Evolutionary conservation across 1,140 invertebrate genomes (phyloP), one percentile per base, ranked within the genome.

Genomic region (Drosophila auraria): DNA sequence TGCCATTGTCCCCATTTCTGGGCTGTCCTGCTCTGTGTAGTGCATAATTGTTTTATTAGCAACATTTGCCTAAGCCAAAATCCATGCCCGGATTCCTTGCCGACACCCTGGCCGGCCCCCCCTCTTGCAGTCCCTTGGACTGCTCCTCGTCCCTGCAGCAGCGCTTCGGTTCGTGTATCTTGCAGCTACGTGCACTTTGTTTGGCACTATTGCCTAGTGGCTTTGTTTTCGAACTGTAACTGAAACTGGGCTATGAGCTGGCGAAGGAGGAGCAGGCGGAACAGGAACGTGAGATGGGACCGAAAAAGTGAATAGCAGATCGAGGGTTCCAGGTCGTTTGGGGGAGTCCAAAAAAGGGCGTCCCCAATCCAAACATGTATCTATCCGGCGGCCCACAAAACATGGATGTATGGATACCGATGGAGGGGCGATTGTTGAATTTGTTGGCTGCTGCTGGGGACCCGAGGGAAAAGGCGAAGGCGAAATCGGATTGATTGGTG

Each of bases 31-130:
- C 33, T 57, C 59, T 78, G 36, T 87, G 78, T 74, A 80, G 77
- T 83, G 83, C 86, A 87, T 87, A 87, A 87, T 87, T 87, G 84
- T 87, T 87, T 87, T 87, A 87, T 87, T 87, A 87, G 84, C 84
- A 69, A 62, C 82, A 86, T 86, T 86, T 86, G 78, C 82, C 82
- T 78, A 79, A 87, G 79, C 74, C 75, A 45, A 82, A 87, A 84
- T 89, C 84, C 74, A 72, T 90, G 78, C 62, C 65, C 56, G 60
- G 56, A 79, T 58, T 66, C 68, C 70, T 60, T 40, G 20, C 69
- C 80, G 62, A 76, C 72, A 81, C 73, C 58, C 74, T 51, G 45
- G 17, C 38, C 44, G 23, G 25, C 53, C 4, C 44, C 23, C 0
- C 5, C 33, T 36, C 49, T 12, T 14, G 53, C 20, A 38, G 14